Percentiles rank a stretch among this genome's conserved stretches.
These are phyloP conservation scores for Nestor notabilis DNA, from an alignment of 2,113 vertebrate genomes.

Conservation along the genomic window DNA sequence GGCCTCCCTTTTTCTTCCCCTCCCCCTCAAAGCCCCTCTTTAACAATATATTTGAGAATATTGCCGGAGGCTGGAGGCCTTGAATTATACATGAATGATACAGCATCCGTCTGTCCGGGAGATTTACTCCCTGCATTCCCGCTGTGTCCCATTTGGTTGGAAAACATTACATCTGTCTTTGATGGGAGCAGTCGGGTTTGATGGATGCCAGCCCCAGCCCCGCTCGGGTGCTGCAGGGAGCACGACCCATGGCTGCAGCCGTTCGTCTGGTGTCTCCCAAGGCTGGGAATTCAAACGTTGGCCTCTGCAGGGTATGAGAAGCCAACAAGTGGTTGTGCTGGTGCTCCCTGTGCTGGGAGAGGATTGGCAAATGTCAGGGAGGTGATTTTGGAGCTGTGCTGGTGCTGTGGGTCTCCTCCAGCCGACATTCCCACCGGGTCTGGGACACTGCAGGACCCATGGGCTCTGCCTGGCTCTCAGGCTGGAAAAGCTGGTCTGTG, in stretches of 20 bases:
- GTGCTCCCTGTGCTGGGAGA: not conserved
- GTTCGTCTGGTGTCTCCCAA: not conserved
- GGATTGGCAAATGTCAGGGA: not conserved
- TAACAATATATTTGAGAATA: not conserved
- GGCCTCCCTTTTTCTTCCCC: not conserved
- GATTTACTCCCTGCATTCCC: conserved; percentile 14
- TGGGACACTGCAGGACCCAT: not conserved
- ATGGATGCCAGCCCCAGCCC: not conserved
- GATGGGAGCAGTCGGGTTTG: not conserved
- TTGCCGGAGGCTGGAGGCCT: not conserved
- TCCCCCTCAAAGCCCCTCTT: not conserved
- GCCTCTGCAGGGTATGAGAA: not conserved
- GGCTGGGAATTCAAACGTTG: not conserved
- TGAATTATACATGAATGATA: not conserved
- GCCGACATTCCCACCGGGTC: rapidly evolving
- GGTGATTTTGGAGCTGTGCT: not conserved
- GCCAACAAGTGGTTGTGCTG: not conserved
- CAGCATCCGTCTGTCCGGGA: not conserved
- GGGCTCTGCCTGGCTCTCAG: not conserved
- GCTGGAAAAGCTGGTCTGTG: not conserved
- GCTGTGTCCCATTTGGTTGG: not conserved
- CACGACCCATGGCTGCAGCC: not conserved
- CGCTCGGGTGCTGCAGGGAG: not conserved
- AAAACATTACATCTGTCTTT: not conserved
- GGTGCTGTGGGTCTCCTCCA: not conserved